These are phyloP conservation scores for Epinotia brunnichana DNA, from an alignment of 2,888 invertebrate species.

Conservation along the genomic window DNA sequence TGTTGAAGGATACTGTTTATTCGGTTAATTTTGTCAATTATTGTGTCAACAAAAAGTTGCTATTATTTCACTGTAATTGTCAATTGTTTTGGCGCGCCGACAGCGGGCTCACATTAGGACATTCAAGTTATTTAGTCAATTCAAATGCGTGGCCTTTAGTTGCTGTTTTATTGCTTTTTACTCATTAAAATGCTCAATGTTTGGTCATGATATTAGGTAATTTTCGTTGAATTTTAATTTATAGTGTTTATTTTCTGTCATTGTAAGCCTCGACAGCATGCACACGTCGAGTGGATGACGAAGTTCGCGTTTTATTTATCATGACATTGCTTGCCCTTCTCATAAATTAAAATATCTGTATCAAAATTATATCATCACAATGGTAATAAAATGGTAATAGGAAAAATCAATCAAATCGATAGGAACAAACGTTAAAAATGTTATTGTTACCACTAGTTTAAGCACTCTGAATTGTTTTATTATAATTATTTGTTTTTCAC, in stretches of 20 bases:
- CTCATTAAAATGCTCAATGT: conserved; percentile 82
- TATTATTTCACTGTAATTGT: conserved; percentile 67
- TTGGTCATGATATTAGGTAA: conserved; percentile 79
- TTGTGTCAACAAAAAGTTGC: conserved; percentile 65
- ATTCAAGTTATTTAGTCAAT: conserved; percentile 77
- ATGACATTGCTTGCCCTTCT: conserved; percentile 42
- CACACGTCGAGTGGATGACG: background rate
- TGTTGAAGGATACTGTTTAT: conserved; percentile 72
- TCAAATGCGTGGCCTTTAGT: conserved; percentile 75
- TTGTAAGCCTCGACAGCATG: conserved; percentile 11
- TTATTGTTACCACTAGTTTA: conserved; percentile 83
- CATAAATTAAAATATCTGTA: conserved; percentile 12
- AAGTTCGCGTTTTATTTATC: conserved; percentile 34
- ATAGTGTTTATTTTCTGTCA: conserved; percentile 60
- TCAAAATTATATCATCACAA: conserved; percentile 39
- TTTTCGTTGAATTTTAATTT: conserved; percentile 69
- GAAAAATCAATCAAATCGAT: conserved; percentile 56
- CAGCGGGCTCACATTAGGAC: conserved; percentile 59
- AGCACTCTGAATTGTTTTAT: conserved; percentile 76
- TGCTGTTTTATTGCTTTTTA: conserved; percentile 74
- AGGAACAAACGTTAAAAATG: conserved; percentile 67
- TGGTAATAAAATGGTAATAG: conserved; percentile 49
- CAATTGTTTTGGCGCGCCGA: conserved; percentile 69
- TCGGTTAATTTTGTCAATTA: conserved; percentile 80
- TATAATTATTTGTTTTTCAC: conserved; percentile 66